Percentiles rank a stretch among this genome's conserved stretches.
Conservation (phyloP, 2,113 vertebrate genomes). For the Myocastor coypus region DNA sequence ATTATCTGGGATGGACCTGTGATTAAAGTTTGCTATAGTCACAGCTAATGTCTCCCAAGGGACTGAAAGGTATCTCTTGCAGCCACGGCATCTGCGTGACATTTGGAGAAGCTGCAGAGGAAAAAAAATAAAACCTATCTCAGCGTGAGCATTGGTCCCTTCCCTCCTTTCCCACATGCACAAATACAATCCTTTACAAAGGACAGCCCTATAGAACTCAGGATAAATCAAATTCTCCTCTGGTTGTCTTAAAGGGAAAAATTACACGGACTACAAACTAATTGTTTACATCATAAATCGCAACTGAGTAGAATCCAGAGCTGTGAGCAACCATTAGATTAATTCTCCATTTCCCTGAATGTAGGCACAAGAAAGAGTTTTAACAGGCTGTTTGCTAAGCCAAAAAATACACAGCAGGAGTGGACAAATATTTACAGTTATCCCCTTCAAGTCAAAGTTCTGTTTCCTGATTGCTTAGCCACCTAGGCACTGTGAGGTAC, state of each 20-base stretch:
- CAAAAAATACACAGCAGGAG: not conserved
- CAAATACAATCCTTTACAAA: not conserved
- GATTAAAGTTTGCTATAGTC: not conserved
- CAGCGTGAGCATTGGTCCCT: not conserved
- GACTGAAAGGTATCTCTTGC: not conserved
- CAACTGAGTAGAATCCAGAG: not conserved
- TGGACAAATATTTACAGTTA: not conserved
- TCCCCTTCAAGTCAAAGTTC: not conserved
- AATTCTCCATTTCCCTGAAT: not conserved
- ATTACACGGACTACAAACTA: not conserved
- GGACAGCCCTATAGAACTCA: not conserved
- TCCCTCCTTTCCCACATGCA: not conserved
- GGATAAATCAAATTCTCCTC: not conserved
- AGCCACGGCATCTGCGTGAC: not conserved
- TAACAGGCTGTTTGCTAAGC: not conserved
- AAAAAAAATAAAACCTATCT: not conserved
- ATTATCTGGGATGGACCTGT: not conserved
- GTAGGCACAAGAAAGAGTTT: not conserved
- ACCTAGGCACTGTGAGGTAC: not conserved
- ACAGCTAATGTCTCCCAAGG: not conserved
- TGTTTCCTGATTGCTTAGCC: not conserved
- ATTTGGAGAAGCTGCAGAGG: not conserved
- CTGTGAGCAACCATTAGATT: not conserved
- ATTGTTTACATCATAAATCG: not conserved
- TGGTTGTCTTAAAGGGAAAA: constrained; percentile 8